phyloP scores from a whole-genome alignment of 2,113 vertebrate species.

The Tragelaphus imberbis region DNA sequence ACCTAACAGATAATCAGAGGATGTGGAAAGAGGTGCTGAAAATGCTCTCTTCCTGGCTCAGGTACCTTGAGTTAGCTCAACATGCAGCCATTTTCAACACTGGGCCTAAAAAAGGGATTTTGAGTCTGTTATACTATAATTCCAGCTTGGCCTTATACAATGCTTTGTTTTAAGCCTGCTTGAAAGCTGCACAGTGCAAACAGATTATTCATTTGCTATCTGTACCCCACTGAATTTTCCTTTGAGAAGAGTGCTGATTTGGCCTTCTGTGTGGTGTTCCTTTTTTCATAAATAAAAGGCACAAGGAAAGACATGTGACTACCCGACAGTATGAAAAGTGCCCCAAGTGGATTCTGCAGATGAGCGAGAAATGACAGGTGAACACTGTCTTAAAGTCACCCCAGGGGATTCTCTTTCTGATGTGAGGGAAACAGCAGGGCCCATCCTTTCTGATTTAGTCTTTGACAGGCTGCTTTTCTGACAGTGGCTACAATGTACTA shows the following conservation, averaged over 20 bases:
- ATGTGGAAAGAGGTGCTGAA: background rate
- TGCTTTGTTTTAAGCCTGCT: slow-evolving; percentile 18
- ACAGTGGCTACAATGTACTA: slow-evolving; percentile 21
- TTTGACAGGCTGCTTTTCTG: slow-evolving; percentile 65
- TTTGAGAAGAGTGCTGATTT: slow-evolving; percentile 30
- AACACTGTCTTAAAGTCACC: slow-evolving; percentile 61
- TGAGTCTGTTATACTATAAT: background rate
- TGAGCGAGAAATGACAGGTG: slow-evolving; percentile 60
- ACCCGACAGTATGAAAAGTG: slow-evolving; percentile 44
- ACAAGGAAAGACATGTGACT: slow-evolving; percentile 46
- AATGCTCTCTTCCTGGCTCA: background rate
- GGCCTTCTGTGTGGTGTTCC: background rate
- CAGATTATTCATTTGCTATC: background rate
- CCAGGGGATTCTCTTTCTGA: slow-evolving; percentile 54
- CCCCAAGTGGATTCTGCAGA: slow-evolving; percentile 49
- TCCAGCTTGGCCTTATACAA: slow-evolving; percentile 36
- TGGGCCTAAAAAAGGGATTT: background rate
- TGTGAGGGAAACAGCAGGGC: slow-evolving; percentile 67
- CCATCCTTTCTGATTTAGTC: slow-evolving; percentile 56
- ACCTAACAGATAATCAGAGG: background rate
- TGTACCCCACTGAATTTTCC: background rate
- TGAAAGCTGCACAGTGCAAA: background rate
- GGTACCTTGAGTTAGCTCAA: background rate
- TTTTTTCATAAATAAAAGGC: slow-evolving; percentile 35
- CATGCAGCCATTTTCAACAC: background rate